Conservation (phyloP, 2,888 invertebrate species). For the Ephialtes manifestator region DNA sequence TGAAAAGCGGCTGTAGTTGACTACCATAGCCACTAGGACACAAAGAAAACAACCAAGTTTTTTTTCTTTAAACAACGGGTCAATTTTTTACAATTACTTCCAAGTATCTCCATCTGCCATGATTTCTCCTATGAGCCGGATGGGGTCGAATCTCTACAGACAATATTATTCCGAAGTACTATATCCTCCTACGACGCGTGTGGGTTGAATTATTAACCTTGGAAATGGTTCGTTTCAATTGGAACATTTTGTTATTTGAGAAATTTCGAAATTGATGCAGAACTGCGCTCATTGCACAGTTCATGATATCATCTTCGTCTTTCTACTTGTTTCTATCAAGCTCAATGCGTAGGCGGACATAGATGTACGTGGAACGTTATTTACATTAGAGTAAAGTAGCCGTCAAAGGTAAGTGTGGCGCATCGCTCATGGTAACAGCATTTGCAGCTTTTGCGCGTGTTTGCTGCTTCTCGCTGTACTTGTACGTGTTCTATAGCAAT, state of each 20-base stretch:
- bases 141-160: no score
- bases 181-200: not conserved
- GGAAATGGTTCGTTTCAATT: no score
- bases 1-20: no score
- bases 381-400: conserved; percentile 66
- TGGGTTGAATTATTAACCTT: not conserved
- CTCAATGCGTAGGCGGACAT: conserved; percentile 33
- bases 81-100: no score
- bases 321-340: not conserved
- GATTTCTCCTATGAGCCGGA: no score
- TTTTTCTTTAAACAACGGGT: no score
- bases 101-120: no score
- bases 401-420: conserved; percentile 67
- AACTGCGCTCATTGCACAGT: not conserved
- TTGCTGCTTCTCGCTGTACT: conserved; percentile 30
- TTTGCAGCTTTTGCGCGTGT: conserved; percentile 49
- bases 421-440: conserved; percentile 67
- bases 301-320: not conserved
- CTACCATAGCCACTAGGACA: not conserved
- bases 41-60: no score
- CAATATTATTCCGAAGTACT: no score
- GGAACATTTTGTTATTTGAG: no score
- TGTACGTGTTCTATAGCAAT: not conserved
- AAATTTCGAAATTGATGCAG: not conserved
- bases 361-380: conserved; percentile 39